Conservation (phyloP, 2,797 vertebrate genomes). For the Pseudochaenichthys georgianus region DNA sequence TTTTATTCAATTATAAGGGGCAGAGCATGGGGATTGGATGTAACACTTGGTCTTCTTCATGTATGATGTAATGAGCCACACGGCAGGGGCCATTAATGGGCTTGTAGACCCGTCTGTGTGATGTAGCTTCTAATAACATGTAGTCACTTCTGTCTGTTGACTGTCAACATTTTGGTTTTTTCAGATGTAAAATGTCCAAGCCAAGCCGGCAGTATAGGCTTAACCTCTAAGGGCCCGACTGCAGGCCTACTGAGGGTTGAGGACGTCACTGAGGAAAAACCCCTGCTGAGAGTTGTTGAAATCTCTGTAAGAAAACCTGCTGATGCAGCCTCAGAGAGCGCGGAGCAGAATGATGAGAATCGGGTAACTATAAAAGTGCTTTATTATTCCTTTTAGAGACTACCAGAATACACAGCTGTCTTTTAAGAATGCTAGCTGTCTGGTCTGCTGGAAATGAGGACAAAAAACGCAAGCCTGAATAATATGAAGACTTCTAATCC, state of each 20-base stretch:
- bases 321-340: conserved; percentile 19
- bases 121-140: too few relatives aligned
- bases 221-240: conserved; percentile 87
- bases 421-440: neutral
- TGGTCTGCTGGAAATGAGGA: conserved; percentile 79
- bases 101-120: too few relatives aligned
- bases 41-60: too few relatives aligned
- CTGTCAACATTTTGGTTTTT: too few relatives aligned
- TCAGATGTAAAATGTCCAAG: too few relatives aligned
- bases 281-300: too few relatives aligned
- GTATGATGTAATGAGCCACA: too few relatives aligned
- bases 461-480: conserved; percentile 70
- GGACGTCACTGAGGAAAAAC: conserved; percentile 46
- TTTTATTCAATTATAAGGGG: too few relatives aligned
- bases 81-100: too few relatives aligned
- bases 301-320: conserved; percentile 59
- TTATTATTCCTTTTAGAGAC: neutral
- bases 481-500: conserved; percentile 85
- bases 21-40: neutral
- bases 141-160: too few relatives aligned
- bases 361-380: conserved; percentile 57
- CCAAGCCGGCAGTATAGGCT: conserved; percentile 85
- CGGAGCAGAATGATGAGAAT: conserved; percentile 59
- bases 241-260: conserved; percentile 83
- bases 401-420: neutral